Evolutionary conservation across 2,113 vertebrate species (phyloP).

Genomic region (Xerus inauris): DNA sequence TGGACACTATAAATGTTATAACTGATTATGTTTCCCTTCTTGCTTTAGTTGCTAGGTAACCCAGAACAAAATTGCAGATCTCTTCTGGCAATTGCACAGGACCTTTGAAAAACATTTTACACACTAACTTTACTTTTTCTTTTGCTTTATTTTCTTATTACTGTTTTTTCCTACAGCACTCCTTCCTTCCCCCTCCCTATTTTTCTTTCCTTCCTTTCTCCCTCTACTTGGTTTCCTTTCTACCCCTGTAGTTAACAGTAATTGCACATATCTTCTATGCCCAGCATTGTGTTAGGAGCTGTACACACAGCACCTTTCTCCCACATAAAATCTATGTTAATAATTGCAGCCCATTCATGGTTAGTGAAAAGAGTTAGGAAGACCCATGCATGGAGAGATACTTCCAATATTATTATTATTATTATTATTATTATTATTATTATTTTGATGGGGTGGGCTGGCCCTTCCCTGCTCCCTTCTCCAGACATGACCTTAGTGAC

Average conservation of each 20-base stretch:
- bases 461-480: neutral
- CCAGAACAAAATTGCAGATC: neutral
- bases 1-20: neutral
- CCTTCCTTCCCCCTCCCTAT: neutral
- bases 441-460: neutral
- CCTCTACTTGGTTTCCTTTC: neutral
- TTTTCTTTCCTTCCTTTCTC: no score
- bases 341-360: neutral
- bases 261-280: neutral
- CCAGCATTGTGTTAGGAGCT: neutral
- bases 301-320: neutral
- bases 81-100: neutral
- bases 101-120: neutral
- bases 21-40: constrained; percentile 47
- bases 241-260: neutral
- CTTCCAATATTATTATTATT: neutral
- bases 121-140: neutral
- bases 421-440: neutral
- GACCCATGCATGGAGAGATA: neutral
- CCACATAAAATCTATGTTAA: neutral
- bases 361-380: neutral
- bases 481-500: neutral
- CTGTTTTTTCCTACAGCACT: neutral
- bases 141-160: neutral
- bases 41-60: constrained; percentile 71